Conservation (phyloP, 1,140 invertebrate genomes). For the Zaprionus capensis region DNA sequence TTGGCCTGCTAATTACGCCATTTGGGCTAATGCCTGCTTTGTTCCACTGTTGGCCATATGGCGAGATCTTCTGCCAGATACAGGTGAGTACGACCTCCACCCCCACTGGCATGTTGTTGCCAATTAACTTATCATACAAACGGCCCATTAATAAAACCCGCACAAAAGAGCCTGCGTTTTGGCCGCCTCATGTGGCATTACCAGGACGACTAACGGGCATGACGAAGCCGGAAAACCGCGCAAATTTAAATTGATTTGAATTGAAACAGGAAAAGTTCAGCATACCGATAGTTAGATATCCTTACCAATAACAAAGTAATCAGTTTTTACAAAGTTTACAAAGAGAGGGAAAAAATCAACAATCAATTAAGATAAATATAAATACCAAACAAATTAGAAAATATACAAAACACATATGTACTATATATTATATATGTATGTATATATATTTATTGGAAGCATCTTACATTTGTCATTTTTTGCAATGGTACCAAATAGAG, state of each 20-base stretch:
- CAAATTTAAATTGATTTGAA: neutral
- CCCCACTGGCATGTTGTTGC: constrained; percentile 6
- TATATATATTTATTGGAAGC: too few relatives aligned
- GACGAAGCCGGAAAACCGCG: neutral
- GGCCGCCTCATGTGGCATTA: neutral
- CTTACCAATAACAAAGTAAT: neutral
- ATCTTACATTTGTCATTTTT: too few relatives aligned
- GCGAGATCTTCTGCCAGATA: constrained; percentile 94
- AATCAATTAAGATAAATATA: too few relatives aligned
- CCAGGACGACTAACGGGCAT: neutral
- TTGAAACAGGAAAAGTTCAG: neutral
- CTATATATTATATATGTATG: too few relatives aligned
- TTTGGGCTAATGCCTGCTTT: constrained; percentile 92
- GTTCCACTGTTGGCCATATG: constrained; percentile 94
- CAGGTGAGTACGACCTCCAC: constrained; percentile 87
- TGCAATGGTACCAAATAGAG: too few relatives aligned
- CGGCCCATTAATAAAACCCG: constrained; percentile 34
- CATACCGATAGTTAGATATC: neutral
- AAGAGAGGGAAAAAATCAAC: too few relatives aligned
- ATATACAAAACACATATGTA: too few relatives aligned
- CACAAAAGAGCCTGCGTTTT: neutral
- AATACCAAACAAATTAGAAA: too few relatives aligned
- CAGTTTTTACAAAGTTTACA: too few relatives aligned
- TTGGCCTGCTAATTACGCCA: constrained; percentile 92
- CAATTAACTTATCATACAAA: constrained; percentile 44